Percentiles rank a stretch among this genome's conserved stretches.
Conservation (phyloP, 2,113 vertebrate genomes). For the Spilogale gracilis region DNA sequence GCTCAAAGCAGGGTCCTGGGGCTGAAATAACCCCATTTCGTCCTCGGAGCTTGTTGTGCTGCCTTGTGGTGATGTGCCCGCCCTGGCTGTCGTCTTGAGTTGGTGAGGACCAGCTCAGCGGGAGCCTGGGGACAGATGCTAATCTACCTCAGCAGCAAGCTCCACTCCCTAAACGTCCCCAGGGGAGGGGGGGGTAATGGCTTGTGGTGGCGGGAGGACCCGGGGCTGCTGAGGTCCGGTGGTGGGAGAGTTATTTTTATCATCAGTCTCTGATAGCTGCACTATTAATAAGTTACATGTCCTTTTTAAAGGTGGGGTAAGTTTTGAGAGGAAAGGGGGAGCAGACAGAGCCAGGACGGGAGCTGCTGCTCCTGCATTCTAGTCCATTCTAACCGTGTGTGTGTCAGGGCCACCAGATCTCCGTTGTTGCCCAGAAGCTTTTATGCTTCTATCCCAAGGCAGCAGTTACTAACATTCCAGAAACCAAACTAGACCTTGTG, state of each 20-base stretch:
- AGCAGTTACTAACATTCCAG: background rate
- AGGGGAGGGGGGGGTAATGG: background rate
- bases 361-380: background rate
- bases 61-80: background rate
- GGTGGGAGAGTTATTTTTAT: constrained; percentile 12
- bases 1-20: background rate
- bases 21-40: background rate
- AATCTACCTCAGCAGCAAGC: constrained; percentile 86
- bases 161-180: constrained; percentile 50
- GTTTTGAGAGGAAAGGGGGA: background rate
- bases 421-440: background rate
- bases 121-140: constrained; percentile 77
- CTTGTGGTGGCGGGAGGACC: background rate
- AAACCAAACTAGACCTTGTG: background rate
- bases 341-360: background rate
- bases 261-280: background rate
- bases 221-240: background rate
- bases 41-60: background rate
- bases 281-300: background rate
- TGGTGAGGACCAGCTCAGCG: background rate
- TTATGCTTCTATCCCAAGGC: background rate
- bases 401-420: background rate
- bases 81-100: background rate
- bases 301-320: background rate
- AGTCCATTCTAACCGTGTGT: background rate